Percentiles rank a stretch among this genome's conserved stretches.
These are phyloP conservation scores for Macrochelys suwanniensis DNA, from an alignment of 2,797 vertebrate species.

Conservation along the genomic window DNA sequence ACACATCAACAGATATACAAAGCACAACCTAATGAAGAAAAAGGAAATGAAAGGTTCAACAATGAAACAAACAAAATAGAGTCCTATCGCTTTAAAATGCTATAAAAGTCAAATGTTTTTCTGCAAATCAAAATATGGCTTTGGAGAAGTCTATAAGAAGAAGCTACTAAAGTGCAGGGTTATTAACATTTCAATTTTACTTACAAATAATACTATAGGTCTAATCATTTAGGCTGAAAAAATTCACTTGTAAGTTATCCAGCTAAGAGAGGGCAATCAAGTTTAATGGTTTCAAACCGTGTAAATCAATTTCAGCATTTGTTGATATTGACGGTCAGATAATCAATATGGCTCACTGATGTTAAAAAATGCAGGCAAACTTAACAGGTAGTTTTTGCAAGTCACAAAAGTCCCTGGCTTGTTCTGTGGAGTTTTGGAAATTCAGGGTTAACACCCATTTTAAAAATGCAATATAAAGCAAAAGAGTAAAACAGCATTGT, in stretches of 20 bases:
- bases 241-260: not conserved
- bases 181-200: not conserved
- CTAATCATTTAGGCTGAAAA: not conserved
- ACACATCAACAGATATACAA: conserved; percentile 96
- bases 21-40: conserved; percentile 90
- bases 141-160: not conserved
- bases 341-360: not conserved
- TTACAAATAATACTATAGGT: not conserved
- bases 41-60: not conserved
- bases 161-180: not conserved
- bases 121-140: not conserved
- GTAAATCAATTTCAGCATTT: not conserved
- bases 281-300: not conserved
- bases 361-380: not conserved
- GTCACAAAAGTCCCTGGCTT: not conserved
- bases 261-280: not conserved
- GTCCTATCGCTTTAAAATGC: not conserved
- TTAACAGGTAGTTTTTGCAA: not conserved
- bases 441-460: not conserved
- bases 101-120: not conserved
- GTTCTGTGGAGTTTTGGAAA: not conserved
- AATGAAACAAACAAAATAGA: not conserved
- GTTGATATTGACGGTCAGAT: not conserved
- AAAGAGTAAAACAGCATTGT: not conserved
- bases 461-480: not conserved